Evolutionary conservation across 2,888 invertebrate genomes (phyloP), one percentile per base, ranked within the genome.

Genomic region (Drosophila antonietae): DNA sequence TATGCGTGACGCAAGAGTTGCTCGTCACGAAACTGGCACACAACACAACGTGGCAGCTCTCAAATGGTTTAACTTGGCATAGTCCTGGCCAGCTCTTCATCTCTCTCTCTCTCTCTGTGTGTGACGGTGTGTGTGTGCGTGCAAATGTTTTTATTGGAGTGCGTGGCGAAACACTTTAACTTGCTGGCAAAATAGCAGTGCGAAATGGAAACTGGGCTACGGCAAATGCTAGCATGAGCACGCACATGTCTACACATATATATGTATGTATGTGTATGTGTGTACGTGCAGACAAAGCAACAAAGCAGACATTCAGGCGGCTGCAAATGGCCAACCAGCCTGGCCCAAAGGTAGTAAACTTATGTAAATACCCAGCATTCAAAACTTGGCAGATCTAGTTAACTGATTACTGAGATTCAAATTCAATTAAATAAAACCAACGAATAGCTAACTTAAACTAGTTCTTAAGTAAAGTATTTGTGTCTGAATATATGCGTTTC

Each of bases 161-260:
- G 89, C 88, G 86, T 88, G 86, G 90, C 77, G 70, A 86, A 89
- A 88, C 89, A 90, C 86, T 90, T 86, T 75, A 89, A 78, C 86
- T 88, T 80, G 57, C 72, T 68, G 57, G 61, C 46, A 76, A 75
- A 79, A 75, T 65, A 63, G 73, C 67, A 61, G 47, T 63, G 66
- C 68, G 61, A 68, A 76, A 80, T 66, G 68, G 61, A 53, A 77
- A 71, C 80, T 78, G 55, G 59, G 66, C 76, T 76, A 65, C 66
- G 71, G 41, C 65, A 62, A 52, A 70, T 62, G 59, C 61, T 68
- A 71, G 57, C 53, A 37, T 59, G 33, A 23, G 43, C n/a, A 20
- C 41, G 41, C 41, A 41, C n/a, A 18, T 15, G 39, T 7, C n/a
- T n/a, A 9, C 12, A 20, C 9, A 18, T 12, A 43, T 44, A 2